A percentile compares a stretch with the other conserved stretches of the same genome.
These are phyloP conservation scores for Amphipyra tragopoginis DNA, from an alignment of 2,888 invertebrate genomes.

Conservation along the genomic window DNA sequence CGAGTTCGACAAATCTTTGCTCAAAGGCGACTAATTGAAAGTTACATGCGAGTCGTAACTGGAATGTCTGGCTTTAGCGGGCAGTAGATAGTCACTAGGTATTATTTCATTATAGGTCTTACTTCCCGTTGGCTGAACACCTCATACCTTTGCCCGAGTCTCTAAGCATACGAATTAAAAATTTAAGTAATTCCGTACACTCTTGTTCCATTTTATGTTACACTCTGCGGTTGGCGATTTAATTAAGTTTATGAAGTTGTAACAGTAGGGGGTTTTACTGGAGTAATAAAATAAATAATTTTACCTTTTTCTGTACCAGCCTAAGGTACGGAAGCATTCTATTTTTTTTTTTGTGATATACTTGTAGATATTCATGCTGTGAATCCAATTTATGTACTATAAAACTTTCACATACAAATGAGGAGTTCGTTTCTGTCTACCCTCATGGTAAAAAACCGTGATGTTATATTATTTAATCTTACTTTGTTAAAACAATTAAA, in stretches of 20 bases:
- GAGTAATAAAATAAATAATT: not conserved
- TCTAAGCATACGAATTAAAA: constrained; percentile 32
- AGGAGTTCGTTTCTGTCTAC: too few species aligned
- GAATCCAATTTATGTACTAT: too few species aligned
- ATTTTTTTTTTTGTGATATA: too few species aligned
- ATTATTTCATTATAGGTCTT: constrained; percentile 44
- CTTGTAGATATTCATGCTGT: too few species aligned
- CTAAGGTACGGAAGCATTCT: too few species aligned
- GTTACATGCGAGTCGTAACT: constrained; percentile 19
- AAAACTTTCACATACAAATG: too few species aligned
- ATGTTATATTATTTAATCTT: not conserved
- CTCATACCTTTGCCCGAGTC: constrained; percentile 6
- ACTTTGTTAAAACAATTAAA: too few species aligned
- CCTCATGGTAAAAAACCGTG: not conserved
- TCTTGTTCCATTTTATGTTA: constrained; percentile 16
- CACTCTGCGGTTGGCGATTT: constrained; percentile 24
- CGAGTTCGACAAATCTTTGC: constrained; percentile 10
- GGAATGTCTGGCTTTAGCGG: constrained; percentile 18
- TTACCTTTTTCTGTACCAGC: not conserved
- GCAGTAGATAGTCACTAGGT: constrained; percentile 7
- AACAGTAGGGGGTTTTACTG: constrained; percentile 3
- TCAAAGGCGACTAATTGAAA: constrained; percentile 39
- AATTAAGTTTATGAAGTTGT: constrained; percentile 39
- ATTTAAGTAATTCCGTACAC: constrained; percentile 31
- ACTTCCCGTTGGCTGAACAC: constrained; percentile 30